Conservation (phyloP, 2,113 vertebrate species). For the Hystrix brachyura region DNA sequence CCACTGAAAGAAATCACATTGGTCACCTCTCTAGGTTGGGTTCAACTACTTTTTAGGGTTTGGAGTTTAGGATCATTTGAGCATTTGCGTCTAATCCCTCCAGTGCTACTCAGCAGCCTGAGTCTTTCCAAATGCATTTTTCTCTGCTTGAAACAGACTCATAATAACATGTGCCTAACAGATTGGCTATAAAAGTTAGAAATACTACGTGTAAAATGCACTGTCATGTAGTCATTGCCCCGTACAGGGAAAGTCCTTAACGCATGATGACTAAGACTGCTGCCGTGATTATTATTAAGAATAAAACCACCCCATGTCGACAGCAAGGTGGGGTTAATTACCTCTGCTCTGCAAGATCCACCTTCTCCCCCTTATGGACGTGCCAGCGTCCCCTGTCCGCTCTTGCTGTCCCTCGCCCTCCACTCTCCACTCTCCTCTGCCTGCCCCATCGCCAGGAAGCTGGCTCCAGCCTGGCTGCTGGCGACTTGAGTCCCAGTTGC, state of each 20-base stretch:
- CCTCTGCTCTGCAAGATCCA: neutral
- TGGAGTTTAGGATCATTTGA: neutral
- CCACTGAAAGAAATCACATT: neutral
- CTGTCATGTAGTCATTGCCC: neutral
- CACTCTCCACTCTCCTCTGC: neutral
- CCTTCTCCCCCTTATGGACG: neutral
- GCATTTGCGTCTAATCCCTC: neutral
- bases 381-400: neutral
- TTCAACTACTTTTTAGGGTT: neutral
- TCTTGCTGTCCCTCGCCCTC: neutral
- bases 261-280: neutral
- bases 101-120: neutral
- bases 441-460: neutral
- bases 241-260: conserved; percentile 46
- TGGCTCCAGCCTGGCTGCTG: neutral
- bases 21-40: rapidly evolving
- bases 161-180: conserved; percentile 18
- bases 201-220: conserved; percentile 11
- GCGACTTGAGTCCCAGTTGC: neutral
- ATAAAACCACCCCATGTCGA: neutral
- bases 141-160: conserved; percentile 28
- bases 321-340: neutral
- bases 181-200: conserved; percentile 64
- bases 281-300: neutral
- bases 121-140: conserved; percentile 15